A percentile compares a stretch with the other conserved stretches of the same genome.
Conservation (phyloP, 1,140 invertebrate genomes). For the Octopus bimaculoides region DNA sequence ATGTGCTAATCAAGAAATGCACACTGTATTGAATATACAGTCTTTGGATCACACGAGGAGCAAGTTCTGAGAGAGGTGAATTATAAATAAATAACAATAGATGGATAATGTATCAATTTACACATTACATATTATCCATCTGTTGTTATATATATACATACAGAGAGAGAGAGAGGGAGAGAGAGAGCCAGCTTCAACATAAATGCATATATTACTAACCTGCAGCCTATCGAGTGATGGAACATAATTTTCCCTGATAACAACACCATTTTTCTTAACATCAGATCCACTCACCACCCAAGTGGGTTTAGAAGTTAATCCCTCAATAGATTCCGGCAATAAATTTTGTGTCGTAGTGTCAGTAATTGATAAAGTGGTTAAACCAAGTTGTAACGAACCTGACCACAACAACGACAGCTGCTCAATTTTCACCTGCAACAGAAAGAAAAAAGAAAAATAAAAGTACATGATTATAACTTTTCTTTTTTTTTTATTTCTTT, state of each 20-base stretch:
- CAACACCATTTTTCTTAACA: constrained; percentile 58
- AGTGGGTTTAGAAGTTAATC: constrained; percentile 53
- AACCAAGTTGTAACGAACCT: constrained; percentile 74
- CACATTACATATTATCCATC: too few species aligned
- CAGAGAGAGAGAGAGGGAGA: too few species aligned
- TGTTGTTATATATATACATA: not conserved
- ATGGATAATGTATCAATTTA: too few species aligned
- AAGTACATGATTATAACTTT: not conserved
- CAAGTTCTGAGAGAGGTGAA: too few species aligned
- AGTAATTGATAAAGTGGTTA: constrained; percentile 69
- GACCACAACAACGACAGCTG: constrained; percentile 68
- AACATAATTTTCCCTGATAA: constrained; percentile 57
- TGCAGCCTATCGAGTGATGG: constrained; percentile 51
- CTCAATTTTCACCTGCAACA: constrained; percentile 69
- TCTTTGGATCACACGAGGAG: too few species aligned
- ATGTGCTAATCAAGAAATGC: too few species aligned
- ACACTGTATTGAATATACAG: too few species aligned
- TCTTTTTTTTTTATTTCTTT: too few species aligned
- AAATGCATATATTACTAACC: constrained; percentile 29
- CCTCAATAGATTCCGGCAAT: constrained; percentile 62
- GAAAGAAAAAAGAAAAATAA: constrained; percentile 9
- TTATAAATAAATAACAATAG: too few species aligned
- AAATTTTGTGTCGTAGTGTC: constrained; percentile 62
- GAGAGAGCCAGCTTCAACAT: too few species aligned
- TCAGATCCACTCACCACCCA: constrained; percentile 59